Evolutionary conservation across 2,113 vertebrate species (phyloP).

Genomic region (Mormyrus lacerda): DNA sequence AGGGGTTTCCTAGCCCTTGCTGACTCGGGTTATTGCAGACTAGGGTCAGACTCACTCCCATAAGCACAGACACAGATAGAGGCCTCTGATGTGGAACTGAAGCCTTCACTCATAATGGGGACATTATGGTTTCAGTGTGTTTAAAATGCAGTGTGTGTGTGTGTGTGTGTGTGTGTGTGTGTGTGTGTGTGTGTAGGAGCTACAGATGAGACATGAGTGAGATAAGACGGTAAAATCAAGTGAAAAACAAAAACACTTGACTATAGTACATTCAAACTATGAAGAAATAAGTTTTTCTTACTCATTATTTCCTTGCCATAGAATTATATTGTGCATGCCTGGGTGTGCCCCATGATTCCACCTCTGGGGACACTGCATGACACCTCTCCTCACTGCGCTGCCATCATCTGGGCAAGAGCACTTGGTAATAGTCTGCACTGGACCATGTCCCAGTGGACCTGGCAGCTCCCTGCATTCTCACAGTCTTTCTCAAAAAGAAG

Average conservation of each 20-base stretch:
- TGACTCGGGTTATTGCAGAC: neutral
- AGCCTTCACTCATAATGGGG: neutral
- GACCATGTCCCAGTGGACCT: neutral
- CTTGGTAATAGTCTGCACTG: neutral
- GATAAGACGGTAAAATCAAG: neutral
- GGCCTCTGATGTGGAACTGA: neutral
- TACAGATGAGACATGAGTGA: neutral
- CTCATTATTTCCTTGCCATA: neutral
- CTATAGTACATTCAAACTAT: neutral
- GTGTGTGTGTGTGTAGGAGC: neutral
- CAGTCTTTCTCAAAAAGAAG: neutral
- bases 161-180: neutral
- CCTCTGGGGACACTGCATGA: neutral
- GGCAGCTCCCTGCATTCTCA: neutral
- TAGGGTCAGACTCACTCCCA: neutral
- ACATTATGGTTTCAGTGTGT: neutral
- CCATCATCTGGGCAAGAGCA: neutral
- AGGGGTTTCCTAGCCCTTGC: conserved; percentile 47
- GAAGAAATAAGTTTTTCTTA: neutral
- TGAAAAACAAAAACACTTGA: neutral
- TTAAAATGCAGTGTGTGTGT: neutral
- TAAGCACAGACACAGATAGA: neutral
- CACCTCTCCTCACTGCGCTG: neutral
- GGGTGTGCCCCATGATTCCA: neutral
- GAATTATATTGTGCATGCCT: neutral